These are phyloP conservation scores for Catostomus latipinnis DNA, from an alignment of 2,797 vertebrate species.

Conservation along the genomic window DNA sequence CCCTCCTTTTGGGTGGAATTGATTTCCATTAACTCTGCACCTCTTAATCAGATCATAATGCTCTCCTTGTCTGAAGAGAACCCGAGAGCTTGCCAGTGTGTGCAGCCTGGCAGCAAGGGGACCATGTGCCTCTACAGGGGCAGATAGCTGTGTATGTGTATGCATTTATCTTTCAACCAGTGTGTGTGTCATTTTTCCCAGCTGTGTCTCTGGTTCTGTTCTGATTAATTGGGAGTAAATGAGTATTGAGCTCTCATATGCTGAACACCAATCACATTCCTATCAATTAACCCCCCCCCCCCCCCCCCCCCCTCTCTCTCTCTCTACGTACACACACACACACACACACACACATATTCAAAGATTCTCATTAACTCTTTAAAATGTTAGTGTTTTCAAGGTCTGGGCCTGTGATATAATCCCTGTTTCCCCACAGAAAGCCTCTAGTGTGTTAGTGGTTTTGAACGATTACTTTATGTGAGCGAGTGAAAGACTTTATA, in stretches of 20 bases:
- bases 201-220: slow-evolving; percentile 54
- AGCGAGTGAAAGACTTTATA: neutral
- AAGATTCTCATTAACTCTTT: slow-evolving; percentile 6
- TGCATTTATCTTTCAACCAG: slow-evolving; percentile 32
- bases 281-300: slow-evolving; percentile 41
- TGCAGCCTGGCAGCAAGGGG: slow-evolving; percentile 8
- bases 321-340: slow-evolving; percentile 17
- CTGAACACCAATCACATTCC: slow-evolving; percentile 71
- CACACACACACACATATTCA: slow-evolving; percentile 1
- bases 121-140: slow-evolving; percentile 9
- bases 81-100: slow-evolving; percentile 41
- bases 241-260: slow-evolving; percentile 68
- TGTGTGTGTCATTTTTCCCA: slow-evolving; percentile 43
- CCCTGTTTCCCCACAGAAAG: neutral
- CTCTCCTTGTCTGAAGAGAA: slow-evolving; percentile 28
- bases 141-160: slow-evolving; percentile 25
- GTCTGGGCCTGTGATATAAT: slow-evolving; percentile 6
- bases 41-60: slow-evolving; percentile 54
- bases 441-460: neutral
- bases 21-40: slow-evolving; percentile 57
- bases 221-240: slow-evolving; percentile 71
- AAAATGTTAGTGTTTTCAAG: slow-evolving; percentile 3
- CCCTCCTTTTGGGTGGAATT: slow-evolving; percentile 50
- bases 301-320: no score
- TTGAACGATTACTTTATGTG: slow-evolving; percentile 22